Conservation (phyloP, 2,113 vertebrate species). For the Ceyx melanurus region DNA sequence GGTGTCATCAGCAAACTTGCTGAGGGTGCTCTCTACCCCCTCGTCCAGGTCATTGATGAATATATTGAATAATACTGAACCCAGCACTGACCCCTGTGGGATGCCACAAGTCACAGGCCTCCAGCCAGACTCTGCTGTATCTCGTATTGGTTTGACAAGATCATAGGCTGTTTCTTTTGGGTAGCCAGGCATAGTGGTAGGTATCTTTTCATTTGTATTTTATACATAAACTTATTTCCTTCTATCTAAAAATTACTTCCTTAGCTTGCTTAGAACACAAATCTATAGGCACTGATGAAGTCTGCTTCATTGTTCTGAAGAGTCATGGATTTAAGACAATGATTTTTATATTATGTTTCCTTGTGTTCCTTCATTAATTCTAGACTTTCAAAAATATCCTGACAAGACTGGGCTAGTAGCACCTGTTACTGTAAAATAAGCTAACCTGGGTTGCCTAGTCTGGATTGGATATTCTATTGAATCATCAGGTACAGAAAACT, state of each 20-base stretch:
- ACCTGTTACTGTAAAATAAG: not conserved
- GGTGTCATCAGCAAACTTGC: no score
- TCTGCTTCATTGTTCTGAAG: not conserved
- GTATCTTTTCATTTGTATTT: not conserved
- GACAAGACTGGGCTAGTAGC: not conserved
- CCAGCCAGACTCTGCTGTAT: no score
- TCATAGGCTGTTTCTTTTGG: not conserved
- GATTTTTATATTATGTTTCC: not conserved
- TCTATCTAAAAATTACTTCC: not conserved
- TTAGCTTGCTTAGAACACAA: not conserved
- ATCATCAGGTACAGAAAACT: not conserved
- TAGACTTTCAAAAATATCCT: not conserved
- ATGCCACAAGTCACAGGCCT: no score
- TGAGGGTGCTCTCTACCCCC: no score
- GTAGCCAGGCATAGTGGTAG: not conserved
- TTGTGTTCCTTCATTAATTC: not conserved
- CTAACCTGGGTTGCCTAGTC: not conserved
- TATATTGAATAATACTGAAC: no score
- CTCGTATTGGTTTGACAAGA: not conserved
- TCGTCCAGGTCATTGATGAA: no score
- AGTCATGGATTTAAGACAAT: not conserved
- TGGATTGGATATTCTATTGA: not conserved
- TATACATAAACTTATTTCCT: not conserved
- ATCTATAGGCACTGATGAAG: not conserved
- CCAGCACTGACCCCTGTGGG: no score